phyloP scores from a whole-genome alignment of 2,888 invertebrate genomes.

The Dryobotodes eremita region DNA sequence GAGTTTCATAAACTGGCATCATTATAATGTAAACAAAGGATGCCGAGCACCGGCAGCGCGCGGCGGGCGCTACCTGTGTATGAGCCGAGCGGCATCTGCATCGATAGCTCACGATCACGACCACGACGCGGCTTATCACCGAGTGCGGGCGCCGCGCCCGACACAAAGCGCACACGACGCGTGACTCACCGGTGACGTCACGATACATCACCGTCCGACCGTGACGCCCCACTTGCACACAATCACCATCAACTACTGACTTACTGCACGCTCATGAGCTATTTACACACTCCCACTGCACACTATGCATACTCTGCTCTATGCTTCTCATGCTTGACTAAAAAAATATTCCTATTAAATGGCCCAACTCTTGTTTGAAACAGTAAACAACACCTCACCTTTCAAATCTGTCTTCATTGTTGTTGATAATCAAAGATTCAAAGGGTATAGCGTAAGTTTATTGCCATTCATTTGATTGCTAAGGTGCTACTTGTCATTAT shows the following conservation, averaged over 20 bases:
- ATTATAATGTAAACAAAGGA: conserved; percentile 37
- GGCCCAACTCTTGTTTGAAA: background rate
- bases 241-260: conserved; percentile 11
- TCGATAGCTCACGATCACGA: conserved; percentile 7
- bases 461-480: too few species aligned
- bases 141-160: conserved; percentile 11
- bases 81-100: background rate
- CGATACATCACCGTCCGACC: conserved; percentile 23
- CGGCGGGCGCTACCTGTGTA: conserved; percentile 17
- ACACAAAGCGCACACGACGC: conserved; percentile 29
- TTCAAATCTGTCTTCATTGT: background rate
- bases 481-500: background rate
- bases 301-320: background rate
- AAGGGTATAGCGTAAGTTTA: background rate
- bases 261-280: conserved; percentile 12
- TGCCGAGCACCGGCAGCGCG: conserved; percentile 8
- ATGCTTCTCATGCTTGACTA: background rate
- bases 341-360: background rate
- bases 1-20: conserved; percentile 19
- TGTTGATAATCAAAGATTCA: background rate
- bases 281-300: background rate
- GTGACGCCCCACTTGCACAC: conserved; percentile 38
- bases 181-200: conserved; percentile 61
- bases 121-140: conserved; percentile 3
- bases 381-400: background rate